Base-by-base conservation (phyloP, 2,888 invertebrate genomes). In the Poecilobothrus nobilitatus region DNA sequence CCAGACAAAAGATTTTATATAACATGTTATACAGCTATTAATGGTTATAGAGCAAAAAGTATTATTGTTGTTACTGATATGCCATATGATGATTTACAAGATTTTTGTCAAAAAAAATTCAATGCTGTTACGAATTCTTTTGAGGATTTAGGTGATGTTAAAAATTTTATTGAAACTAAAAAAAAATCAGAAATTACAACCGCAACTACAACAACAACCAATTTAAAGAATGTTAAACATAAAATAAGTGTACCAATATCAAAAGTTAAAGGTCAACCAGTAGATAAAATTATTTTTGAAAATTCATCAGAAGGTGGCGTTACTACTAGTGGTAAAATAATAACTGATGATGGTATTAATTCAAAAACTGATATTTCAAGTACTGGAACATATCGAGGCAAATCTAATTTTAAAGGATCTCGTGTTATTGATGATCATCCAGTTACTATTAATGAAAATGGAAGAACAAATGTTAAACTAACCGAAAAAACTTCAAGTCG, bases 11-110 rank as follows among this genome's bases (percentile, higher is more conserved):
- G 18, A 53, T 53, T 53, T 53, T 53, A 53, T 53, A 6, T 53
- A 53, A 53, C 53, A 18, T 53, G 53, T 53, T 53, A 53, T 53
- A 53, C 53, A 53, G 53, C 53, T 53, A 15, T 53, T 53, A 53
- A 53, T 18, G 53, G 53, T 53, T 53, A 53, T 53, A 53, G 53
- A 53, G 53, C 53, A 18, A 53, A 53, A 53, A 53, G 53, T 53
- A 18, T 53, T 12, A 53, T 53, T 53, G 53, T 53, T 53, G 53
- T 53, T 15, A 53, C 53, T 18, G 53, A 53, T 53, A 53, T 53
- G 53, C 53, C 53, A 53, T 53, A 53, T 18, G 53, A 53, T 53
- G 53, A 53, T 53, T 53, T 53, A 53, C 53, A 53, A 53, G 53
- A 53, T 53, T 53, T 53, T 53, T 53, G 53, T 53, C 9, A 18